Evolutionary conservation across 1,140 invertebrate species (phyloP).

Genomic region (Drosophila leontia): DNA sequence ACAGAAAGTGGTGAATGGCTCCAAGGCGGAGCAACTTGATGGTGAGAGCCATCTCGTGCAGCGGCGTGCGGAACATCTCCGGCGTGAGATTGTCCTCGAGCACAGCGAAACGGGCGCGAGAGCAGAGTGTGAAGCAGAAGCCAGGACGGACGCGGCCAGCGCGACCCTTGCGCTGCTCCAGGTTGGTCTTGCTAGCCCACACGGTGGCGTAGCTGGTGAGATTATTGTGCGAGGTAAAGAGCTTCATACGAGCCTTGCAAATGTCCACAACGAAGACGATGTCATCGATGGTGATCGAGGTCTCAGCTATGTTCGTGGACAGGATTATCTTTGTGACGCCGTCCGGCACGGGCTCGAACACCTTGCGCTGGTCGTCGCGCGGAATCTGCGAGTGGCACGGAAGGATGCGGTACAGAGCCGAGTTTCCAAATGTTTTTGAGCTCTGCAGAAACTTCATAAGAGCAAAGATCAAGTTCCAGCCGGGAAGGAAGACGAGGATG

Average conservation of each 20-base stretch:
- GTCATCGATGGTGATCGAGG: conserved; percentile 98
- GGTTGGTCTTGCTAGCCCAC: conserved; percentile 96
- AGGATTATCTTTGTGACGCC: conserved; percentile 93
- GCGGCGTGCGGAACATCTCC: conserved; percentile 97
- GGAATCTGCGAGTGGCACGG: conserved; percentile 96
- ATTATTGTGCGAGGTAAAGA: conserved; percentile 98
- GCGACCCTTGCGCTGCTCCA: conserved; percentile 95
- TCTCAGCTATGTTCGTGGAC: conserved; percentile 96
- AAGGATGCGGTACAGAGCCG: conserved; percentile 88
- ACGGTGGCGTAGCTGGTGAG: conserved; percentile 97
- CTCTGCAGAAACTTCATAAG: conserved; percentile 94
- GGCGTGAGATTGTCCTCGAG: conserved; percentile 96
- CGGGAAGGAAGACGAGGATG: conserved; percentile 96
- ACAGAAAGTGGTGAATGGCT: conserved; percentile 95
- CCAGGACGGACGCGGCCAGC: conserved; percentile 95
- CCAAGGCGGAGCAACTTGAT: conserved; percentile 93
- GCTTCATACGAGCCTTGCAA: conserved; percentile 97
- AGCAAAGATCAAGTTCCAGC: conserved; percentile 97
- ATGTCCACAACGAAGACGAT: conserved; percentile 98
- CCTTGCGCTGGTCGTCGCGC: conserved; percentile 94
- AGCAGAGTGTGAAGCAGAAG: conserved; percentile 95
- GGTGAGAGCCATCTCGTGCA: conserved; percentile 95
- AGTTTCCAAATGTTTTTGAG: conserved; percentile 89
- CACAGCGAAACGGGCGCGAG: conserved; percentile 89
- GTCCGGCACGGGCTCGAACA: conserved; percentile 91